Percentiles rank a stretch among this genome's conserved stretches.
phyloP scores from a whole-genome alignment of 2,797 vertebrate genomes.

The Phrynocephalus guinanensis region DNA sequence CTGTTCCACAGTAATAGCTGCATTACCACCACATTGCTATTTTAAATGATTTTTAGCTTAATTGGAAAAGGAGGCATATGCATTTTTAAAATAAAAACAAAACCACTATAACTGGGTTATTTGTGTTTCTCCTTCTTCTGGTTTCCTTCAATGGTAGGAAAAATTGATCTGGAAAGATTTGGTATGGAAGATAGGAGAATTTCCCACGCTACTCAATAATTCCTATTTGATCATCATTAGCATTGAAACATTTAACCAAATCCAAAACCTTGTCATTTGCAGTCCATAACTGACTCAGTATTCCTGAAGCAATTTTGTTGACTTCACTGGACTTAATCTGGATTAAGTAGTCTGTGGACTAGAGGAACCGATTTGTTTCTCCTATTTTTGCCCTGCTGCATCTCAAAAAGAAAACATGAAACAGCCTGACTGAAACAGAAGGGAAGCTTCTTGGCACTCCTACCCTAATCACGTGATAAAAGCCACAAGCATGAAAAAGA shows the following conservation, averaged over 20 bases:
- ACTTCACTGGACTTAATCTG: neutral
- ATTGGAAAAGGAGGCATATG: neutral
- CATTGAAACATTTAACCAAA: neutral
- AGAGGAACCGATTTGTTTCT: constrained; percentile 18
- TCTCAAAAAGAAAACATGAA: neutral
- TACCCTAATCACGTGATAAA: constrained; percentile 20
- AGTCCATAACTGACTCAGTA: constrained; percentile 31
- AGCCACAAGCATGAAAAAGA: constrained; percentile 31
- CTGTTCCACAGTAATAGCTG: too few species aligned
- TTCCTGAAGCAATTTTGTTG: constrained; percentile 47
- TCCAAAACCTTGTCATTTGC: neutral
- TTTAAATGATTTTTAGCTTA: neutral
- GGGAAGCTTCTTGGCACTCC: neutral
- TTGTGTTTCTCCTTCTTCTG: neutral
- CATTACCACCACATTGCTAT: neutral
- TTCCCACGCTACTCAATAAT: neutral
- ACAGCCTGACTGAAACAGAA: neutral
- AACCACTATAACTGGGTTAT: neutral
- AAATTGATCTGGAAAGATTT: neutral
- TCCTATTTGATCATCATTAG: constrained; percentile 13
- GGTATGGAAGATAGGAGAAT: neutral
- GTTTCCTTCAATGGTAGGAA: neutral
- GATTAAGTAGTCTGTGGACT: neutral
- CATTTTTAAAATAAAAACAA: neutral
- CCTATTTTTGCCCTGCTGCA: neutral